Conservation (phyloP, 2,113 vertebrate genomes). For the Epinephelus lanceolatus region DNA sequence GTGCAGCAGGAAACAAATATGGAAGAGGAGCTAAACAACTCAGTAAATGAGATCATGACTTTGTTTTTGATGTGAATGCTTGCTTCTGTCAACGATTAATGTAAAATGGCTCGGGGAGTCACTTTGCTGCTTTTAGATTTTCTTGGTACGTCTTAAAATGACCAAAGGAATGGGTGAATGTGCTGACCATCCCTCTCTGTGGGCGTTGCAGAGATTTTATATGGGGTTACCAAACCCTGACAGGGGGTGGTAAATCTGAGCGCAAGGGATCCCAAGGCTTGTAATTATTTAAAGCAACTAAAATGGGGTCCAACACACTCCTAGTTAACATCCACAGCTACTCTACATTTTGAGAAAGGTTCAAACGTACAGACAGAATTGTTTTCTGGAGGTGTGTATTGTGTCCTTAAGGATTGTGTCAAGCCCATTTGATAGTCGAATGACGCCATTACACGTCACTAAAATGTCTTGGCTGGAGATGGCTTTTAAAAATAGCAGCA, state of each 20-base stretch:
- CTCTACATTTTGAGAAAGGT: slow-evolving; percentile 17
- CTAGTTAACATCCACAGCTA: slow-evolving; percentile 1
- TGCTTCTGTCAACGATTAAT: background rate
- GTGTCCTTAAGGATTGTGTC: slow-evolving; percentile 56
- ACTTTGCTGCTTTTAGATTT: slow-evolving; percentile 34
- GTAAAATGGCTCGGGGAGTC: background rate
- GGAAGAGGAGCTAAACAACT: background rate
- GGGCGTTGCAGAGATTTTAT: slow-evolving; percentile 76
- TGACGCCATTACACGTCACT: slow-evolving; percentile 74
- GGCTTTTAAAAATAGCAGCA: slow-evolving; percentile 85
- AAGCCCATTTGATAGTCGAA: slow-evolving; percentile 66
- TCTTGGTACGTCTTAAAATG: slow-evolving; percentile 52
- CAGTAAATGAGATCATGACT: background rate
- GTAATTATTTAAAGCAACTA: slow-evolving; percentile 58
- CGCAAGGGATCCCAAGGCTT: slow-evolving; percentile 26
- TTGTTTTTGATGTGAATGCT: slow-evolving; percentile 17
- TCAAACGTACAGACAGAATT: slow-evolving; percentile 20
- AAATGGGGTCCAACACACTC: slow-evolving; percentile 11
- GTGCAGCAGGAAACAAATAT: background rate
- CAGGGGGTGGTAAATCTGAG: slow-evolving; percentile 65
- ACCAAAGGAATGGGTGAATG: slow-evolving; percentile 68
- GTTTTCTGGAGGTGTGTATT: slow-evolving; percentile 42
- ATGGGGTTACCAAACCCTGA: slow-evolving; percentile 75
- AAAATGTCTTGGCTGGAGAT: slow-evolving; percentile 85
- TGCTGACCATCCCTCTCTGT: slow-evolving; percentile 70